A percentile compares a stretch with the other conserved stretches of the same genome.
Conservation (phyloP, 2,888 invertebrate species). For the Drosophila kanekoi region DNA sequence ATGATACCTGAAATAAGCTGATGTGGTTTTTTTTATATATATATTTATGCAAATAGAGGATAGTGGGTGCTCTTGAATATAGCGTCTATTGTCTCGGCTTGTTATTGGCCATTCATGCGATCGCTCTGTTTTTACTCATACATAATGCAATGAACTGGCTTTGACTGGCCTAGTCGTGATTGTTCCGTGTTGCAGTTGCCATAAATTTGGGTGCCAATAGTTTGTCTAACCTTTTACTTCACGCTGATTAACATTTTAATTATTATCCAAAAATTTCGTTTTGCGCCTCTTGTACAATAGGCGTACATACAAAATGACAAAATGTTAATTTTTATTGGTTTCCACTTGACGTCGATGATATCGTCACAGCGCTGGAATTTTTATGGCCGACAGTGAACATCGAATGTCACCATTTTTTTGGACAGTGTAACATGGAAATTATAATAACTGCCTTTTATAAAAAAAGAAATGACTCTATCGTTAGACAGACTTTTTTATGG, state of each 20-base stretch:
- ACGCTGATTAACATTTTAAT: slow-evolving; percentile 80
- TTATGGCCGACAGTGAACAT: slow-evolving; percentile 48
- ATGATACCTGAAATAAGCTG: slow-evolving; percentile 49
- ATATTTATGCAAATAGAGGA: slow-evolving; percentile 65
- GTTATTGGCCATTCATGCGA: slow-evolving; percentile 56
- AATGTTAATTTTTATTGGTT: slow-evolving; percentile 66
- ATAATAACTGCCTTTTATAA: slow-evolving; percentile 18
- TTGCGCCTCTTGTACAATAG: slow-evolving; percentile 47
- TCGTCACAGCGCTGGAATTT: slow-evolving; percentile 63
- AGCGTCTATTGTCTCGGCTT: slow-evolving; percentile 49
- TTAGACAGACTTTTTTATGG: slow-evolving; percentile 9
- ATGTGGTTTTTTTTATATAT: slow-evolving; percentile 35
- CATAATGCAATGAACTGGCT: slow-evolving; percentile 64
- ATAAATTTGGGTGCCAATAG: slow-evolving; percentile 78
- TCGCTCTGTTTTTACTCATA: slow-evolving; percentile 73
- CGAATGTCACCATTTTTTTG: slow-evolving; percentile 51
- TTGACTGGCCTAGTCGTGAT: slow-evolving; percentile 40
- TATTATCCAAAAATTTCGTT: slow-evolving; percentile 69
- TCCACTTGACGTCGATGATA: slow-evolving; percentile 53
- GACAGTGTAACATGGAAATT: slow-evolving; percentile 20
- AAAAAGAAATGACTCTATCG: slow-evolving; percentile 10
- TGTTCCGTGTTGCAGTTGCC: slow-evolving; percentile 78
- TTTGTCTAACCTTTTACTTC: slow-evolving; percentile 82
- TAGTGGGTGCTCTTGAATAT: slow-evolving; percentile 80
- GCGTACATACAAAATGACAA: slow-evolving; percentile 33